These are phyloP conservation scores for Polyergus mexicanus DNA, from an alignment of 1,140 invertebrate genomes.

Conservation along the genomic window DNA sequence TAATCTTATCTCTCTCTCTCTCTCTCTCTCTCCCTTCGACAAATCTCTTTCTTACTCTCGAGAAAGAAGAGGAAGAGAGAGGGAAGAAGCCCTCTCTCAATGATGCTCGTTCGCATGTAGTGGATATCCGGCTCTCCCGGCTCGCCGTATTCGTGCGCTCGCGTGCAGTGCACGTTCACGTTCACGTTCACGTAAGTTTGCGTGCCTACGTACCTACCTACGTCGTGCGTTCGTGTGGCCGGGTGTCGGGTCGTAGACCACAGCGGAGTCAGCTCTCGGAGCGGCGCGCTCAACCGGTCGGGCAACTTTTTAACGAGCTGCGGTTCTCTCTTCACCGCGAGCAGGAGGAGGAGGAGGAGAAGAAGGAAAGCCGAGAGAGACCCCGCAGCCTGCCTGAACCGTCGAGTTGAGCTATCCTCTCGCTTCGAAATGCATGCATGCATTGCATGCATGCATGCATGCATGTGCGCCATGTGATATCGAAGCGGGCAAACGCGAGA, in stretches of 20 bases:
- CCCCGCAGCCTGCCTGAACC: slow-evolving; percentile 74
- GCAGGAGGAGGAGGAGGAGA: slow-evolving; percentile 69
- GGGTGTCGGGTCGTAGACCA: slow-evolving; percentile 86
- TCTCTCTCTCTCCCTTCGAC: neutral
- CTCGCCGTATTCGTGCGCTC: neutral
- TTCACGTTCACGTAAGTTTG: slow-evolving; percentile 55
- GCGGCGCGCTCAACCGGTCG: slow-evolving; percentile 85
- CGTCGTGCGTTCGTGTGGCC: slow-evolving; percentile 76
- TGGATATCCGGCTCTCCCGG: slow-evolving; percentile 72
- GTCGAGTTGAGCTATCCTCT: slow-evolving; percentile 82
- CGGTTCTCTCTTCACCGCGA: slow-evolving; percentile 78
- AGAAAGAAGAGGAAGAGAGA: slow-evolving; percentile 45
- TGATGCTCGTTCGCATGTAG: slow-evolving; percentile 78
- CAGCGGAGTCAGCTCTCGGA: slow-evolving; percentile 80
- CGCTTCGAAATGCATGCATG: slow-evolving; percentile 73
- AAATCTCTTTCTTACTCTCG: neutral
- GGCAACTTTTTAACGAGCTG: slow-evolving; percentile 87
- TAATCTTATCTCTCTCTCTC: slow-evolving; percentile 23
- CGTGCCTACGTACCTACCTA: slow-evolving; percentile 38
- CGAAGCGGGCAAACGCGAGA: slow-evolving; percentile 61
- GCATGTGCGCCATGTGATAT: slow-evolving; percentile 80
- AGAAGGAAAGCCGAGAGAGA: slow-evolving; percentile 37
- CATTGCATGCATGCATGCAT: slow-evolving; percentile 73
- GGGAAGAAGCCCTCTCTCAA: slow-evolving; percentile 65
- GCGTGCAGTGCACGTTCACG: slow-evolving; percentile 67